Evolutionary conservation across 2,113 vertebrate species (phyloP).

Genomic region (Synchiropus splendidus): DNA sequence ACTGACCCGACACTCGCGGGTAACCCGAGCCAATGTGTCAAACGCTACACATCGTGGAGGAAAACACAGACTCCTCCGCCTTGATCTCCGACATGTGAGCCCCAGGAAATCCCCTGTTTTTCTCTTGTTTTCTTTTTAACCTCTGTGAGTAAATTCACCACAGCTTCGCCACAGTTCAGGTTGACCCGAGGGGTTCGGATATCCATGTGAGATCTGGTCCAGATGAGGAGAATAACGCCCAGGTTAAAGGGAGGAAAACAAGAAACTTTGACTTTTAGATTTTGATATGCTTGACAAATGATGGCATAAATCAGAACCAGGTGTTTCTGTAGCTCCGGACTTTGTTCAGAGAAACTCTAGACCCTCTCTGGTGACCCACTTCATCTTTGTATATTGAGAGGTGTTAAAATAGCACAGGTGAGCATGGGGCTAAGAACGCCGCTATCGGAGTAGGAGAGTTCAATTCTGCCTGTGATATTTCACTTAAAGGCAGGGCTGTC

Average conservation of each 20-base stretch:
- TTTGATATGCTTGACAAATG: constrained; percentile 7
- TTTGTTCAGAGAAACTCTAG: background rate
- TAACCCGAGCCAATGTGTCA: constrained; percentile 32
- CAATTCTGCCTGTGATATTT: too few species aligned
- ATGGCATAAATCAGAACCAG: constrained; percentile 12
- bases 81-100: constrained; percentile 34
- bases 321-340: constrained; percentile 2
- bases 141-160: constrained; percentile 17
- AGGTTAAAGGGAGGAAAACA: background rate
- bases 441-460: constrained; percentile 1
- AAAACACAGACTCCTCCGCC: constrained; percentile 23
- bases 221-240: constrained; percentile 14
- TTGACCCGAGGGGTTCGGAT: constrained; percentile 6
- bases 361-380: background rate
- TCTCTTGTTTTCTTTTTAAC: constrained; percentile 4
- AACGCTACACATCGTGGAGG: constrained; percentile 7
- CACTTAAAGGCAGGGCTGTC: too few species aligned
- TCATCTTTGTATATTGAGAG: background rate
- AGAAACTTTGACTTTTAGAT: constrained; percentile 3
- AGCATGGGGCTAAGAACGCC: constrained; percentile 1
- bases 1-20: constrained; percentile 11
- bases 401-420: background rate
- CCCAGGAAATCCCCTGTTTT: constrained; percentile 20
- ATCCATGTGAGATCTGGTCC: constrained; percentile 24
- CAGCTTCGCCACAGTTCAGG: background rate